Conservation (phyloP, 2,888 invertebrate species). For the Hypsopygia costalis region DNA sequence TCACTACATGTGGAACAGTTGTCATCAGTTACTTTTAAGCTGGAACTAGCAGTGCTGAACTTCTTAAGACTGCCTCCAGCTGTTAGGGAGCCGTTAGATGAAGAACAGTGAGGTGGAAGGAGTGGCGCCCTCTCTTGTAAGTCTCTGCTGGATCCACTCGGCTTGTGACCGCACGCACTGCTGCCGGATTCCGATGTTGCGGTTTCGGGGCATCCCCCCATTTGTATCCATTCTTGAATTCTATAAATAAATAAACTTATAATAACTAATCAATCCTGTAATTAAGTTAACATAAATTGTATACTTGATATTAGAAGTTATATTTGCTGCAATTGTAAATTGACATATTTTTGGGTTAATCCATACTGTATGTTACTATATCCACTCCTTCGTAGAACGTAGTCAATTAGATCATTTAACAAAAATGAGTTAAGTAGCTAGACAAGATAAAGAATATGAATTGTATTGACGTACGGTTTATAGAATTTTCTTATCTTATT, state of each 20-base stretch:
- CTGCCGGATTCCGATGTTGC: conserved; percentile 53
- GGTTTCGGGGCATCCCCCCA: conserved; percentile 62
- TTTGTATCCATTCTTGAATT: conserved; percentile 63
- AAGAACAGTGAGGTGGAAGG: conserved; percentile 65
- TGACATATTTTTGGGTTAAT: no score
- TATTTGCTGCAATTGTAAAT: no score
- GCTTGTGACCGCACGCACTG: conserved; percentile 47
- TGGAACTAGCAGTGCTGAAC: conserved; percentile 55
- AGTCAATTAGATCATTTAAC: no score
- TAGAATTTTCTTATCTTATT: no score
- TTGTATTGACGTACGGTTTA: no score
- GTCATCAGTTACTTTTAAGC: conserved; percentile 54
- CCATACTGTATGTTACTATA: no score
- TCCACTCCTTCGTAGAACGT: no score
- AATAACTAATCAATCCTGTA: no score
- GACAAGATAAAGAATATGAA: no score
- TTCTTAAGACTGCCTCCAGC: conserved; percentile 66
- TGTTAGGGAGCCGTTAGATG: conserved; percentile 64
- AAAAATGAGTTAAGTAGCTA: no score
- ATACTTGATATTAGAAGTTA: no score
- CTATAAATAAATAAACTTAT: conserved; percentile 22
- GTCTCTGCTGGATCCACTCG: conserved; percentile 50
- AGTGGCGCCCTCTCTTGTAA: conserved; percentile 66
- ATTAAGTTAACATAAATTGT: no score
- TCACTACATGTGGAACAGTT: conserved; percentile 67